Conservation (phyloP, 2,113 vertebrate genomes). For the Mirza zaza region DNA sequence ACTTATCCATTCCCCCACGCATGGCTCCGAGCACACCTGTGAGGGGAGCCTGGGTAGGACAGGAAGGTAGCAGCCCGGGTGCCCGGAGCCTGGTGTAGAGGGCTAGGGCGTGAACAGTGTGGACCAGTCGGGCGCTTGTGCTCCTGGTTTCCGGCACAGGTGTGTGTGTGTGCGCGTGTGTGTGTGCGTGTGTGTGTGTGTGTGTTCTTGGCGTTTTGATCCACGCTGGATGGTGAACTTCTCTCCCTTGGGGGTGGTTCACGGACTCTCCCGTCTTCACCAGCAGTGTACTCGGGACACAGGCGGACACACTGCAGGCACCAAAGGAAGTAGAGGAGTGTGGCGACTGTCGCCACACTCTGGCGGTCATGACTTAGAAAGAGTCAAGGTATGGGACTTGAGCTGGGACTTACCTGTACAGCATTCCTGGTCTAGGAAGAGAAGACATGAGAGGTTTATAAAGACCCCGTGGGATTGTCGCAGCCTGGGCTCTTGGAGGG, state of each 20-base stretch:
- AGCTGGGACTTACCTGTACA: neutral
- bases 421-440: neutral
- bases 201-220: neutral
- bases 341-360: rapidly evolving
- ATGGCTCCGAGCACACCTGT: too few relatives aligned
- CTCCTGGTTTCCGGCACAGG: neutral
- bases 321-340: rapidly evolving
- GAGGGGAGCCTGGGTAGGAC: rapidly evolving
- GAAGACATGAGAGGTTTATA: too few relatives aligned
- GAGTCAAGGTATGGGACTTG: rapidly evolving
- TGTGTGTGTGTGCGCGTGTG: too few relatives aligned
- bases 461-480: neutral
- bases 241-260: neutral
- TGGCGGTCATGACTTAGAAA: rapidly evolving
- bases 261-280: too few relatives aligned
- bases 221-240: neutral
- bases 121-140: rapidly evolving
- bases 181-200: too few relatives aligned
- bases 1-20: rapidly evolving
- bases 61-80: rapidly evolving
- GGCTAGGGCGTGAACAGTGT: rapidly evolving
- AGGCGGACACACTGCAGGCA: rapidly evolving
- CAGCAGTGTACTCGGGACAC: rapidly evolving
- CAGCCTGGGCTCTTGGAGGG: neutral
- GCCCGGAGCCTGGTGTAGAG: neutral